Evolutionary conservation across 2,888 invertebrate genomes (phyloP), one percentile per base, ranked within the genome.

Genomic region (Perizoma affinitatum): DNA sequence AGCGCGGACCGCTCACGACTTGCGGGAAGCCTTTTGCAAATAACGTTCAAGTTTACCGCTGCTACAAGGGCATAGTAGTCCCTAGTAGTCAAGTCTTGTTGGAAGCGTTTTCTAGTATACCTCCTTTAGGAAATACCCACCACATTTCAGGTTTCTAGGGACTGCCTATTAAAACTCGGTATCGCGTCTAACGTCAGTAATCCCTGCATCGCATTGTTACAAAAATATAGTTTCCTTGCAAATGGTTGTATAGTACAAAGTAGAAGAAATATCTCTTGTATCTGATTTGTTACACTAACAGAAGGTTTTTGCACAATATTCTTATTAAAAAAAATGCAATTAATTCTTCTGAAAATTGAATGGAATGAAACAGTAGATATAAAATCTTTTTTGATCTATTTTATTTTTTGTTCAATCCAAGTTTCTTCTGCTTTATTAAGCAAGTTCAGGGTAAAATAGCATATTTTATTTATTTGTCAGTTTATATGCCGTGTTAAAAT

Each of bases 191-290:
- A 22, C 22, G 3, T 22, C 1, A 22, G 3, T 22, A 22, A 22
- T 1, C 22, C 22, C 22, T 22, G 22, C 22, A 22, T 2, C 22
- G 22, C 22, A 22, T 2, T 3, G 22, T 22, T 22, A 2, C 22
- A 22, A 22, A 22, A 22, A 34, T 34, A 43, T 11, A 35, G n/a
- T 55, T 52, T 79, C 74, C 81, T 82, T 80, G 79, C 82, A 80
- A 80, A 81, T 75, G 76, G 73, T 71, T 58, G 63, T 56, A 74
- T 71, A 82, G 83, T 86, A 84, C 83, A 84, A 85, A 84, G 75
- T 80, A 77, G 75, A 80, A 80, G 74, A 78, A 58, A 53, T 52
- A 33, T 44, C 10, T 42, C 48, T 49, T 55, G 3, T 22, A 22
- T 44, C 7, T 47, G 7, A 47, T 56, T 55, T 61, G 36, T 55